Evolutionary conservation across 2,113 vertebrate species (phyloP), one percentile per base, ranked within the genome.

Genomic region (Heterochromis multidens): DNA sequence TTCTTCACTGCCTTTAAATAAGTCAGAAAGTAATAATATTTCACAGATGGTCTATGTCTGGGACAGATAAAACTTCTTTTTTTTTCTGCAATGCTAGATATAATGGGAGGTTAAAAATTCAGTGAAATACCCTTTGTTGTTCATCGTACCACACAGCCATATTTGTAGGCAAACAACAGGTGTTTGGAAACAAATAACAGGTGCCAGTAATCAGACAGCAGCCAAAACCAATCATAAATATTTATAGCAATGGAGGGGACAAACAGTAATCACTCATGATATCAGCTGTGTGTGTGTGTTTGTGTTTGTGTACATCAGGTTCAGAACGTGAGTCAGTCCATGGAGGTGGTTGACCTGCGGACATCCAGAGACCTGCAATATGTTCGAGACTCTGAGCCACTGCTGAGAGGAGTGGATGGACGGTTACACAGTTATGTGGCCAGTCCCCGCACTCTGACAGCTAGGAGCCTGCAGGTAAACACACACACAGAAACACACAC

Each of bases 311-410:
- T 79, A 27, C 81, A 88, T 93, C 93, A 99, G 98, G 97, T 99
- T 54, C 97, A 98, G 96, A 99, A 99, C 61, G 97, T 99, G 96
- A 98, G 98, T 82, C 98, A 99, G 12, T 97, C 97, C 83, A 97
- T 99, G 95, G 98, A 99, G 95, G 97, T 99, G 79, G 94, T 99
- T 90, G 97, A 98, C 89, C 95, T 98, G 81, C 96, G 97, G 90
- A 99, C 97, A 25, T 97, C 98, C 95, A 97, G 97, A 93, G 98
- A 99, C 95, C 97, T 99, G 91, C 98, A 98, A 93, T 97, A 98
- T 21, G 97, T 99, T 84, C 95, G 97, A 88, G 98, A 98, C 96
- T 97, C 97, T 70, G 98, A 99, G 94, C 97, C 96, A 0, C 97
- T 98, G 80, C 96, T 99, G 96, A 97, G 97, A 90, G 96, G 97